Evolutionary conservation across 2,797 vertebrate species (phyloP).

Genomic region (Babyrousa celebensis): DNA sequence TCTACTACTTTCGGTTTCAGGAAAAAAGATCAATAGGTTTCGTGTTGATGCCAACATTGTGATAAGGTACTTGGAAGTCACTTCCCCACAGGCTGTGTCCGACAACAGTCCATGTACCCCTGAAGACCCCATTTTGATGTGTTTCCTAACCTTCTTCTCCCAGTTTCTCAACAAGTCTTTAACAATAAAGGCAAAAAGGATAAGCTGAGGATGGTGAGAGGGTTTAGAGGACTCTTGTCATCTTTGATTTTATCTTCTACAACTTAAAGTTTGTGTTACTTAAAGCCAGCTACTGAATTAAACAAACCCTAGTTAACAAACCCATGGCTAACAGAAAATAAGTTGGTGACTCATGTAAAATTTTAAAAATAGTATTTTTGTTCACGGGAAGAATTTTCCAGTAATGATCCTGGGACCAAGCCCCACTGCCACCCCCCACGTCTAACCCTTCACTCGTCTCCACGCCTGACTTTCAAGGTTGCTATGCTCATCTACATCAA

Average conservation of each 20-base stretch:
- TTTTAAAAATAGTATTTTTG: neutral
- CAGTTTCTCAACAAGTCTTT: neutral
- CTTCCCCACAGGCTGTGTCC: neutral
- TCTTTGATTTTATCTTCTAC: neutral
- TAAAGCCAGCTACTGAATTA: neutral
- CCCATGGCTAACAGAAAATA: neutral
- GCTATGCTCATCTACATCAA: neutral
- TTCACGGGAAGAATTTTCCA: neutral
- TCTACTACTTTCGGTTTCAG: neutral
- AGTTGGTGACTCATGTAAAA: neutral
- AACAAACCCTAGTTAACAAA: neutral
- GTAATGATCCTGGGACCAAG: neutral
- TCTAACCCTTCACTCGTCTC: neutral
- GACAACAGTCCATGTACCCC: neutral
- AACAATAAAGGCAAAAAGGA: conserved; percentile 10
- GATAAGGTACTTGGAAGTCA: neutral
- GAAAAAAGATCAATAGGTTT: neutral
- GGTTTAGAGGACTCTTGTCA: neutral
- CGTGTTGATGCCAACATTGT: neutral
- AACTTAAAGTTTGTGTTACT: conserved; percentile 11
- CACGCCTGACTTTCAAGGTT: neutral
- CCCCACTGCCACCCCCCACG: too few species aligned
- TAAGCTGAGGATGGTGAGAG: neutral
- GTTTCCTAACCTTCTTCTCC: neutral
- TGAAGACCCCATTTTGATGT: neutral